Evolutionary conservation across 1,140 invertebrate species (phyloP).

Genomic region (Neodiprion pinetum): DNA sequence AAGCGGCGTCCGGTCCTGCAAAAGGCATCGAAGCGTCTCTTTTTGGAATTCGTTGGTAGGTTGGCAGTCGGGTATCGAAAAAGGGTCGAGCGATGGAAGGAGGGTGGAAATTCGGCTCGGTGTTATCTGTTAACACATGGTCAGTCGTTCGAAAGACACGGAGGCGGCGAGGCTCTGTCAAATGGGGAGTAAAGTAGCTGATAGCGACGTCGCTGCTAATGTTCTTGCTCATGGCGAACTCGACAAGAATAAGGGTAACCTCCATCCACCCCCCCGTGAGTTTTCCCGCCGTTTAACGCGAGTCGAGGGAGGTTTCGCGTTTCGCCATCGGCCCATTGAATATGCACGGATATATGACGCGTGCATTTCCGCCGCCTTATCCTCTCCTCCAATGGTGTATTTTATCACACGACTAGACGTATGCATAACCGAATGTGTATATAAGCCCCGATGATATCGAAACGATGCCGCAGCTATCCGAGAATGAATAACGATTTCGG

Average conservation of each 20-base stretch:
- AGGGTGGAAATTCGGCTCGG: background rate
- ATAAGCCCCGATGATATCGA: too few species aligned
- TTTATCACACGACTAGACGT: too few species aligned
- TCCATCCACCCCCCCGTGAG: background rate
- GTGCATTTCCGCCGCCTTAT: too few species aligned
- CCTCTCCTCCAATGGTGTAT: too few species aligned
- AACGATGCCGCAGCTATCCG: too few species aligned
- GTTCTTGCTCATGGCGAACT: background rate
- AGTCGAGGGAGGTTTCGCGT: too few species aligned
- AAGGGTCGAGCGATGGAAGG: background rate
- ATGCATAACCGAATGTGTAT: too few species aligned
- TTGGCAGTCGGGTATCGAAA: constrained; percentile 6
- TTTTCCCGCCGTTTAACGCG: constrained; percentile 11
- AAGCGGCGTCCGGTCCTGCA: background rate
- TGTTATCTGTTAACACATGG: constrained; percentile 44
- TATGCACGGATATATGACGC: too few species aligned
- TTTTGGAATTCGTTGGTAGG: constrained; percentile 26
- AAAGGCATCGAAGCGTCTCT: background rate
- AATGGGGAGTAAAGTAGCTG: constrained; percentile 1
- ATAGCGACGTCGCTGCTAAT: background rate
- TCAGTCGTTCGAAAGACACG: constrained; percentile 25
- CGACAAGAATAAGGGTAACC: too few species aligned
- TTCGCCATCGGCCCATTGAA: too few species aligned
- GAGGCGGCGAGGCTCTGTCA: background rate
- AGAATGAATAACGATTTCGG: too few species aligned